Base-by-base conservation (phyloP, 1,140 invertebrate species). In the Parapsyche elsis region DNA sequence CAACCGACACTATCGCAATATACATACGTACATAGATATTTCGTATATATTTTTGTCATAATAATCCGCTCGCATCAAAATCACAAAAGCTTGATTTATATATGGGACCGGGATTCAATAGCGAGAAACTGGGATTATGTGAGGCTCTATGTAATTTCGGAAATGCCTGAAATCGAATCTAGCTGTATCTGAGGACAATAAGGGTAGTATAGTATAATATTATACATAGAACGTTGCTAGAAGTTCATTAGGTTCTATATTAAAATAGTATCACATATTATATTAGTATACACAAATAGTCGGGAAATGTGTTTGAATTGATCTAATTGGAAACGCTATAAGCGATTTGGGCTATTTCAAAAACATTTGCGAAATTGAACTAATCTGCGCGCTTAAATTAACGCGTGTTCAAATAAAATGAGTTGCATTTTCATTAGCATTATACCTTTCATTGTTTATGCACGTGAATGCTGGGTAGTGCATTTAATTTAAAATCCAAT, bases 31-130 rank as follows among this genome's bases (percentile, higher is more conserved):
- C 10, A 57, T 21, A 57, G 53, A 2, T 16, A 57, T 1, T 57
- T 57, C 1, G 19, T 16, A 38, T 38, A 38, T 16, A 57, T 57
- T 57, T 57, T 57, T 57, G 19, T 57, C 19, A n/a, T n/a, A 57
- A 21, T 57, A 57, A 57, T 57, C 53, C 53, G 14, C 53, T 57
- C 14, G 53, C 19, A 57, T 16, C 19, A 57, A 57, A n/a, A 57
- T 30, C 64, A 70, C 64, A 70, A 30, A 70, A 26, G 64, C 64
- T 30, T 70, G 64, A 70, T 70, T 70, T 70, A 70, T 70, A 30
- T 23, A 38, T 38, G 30, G 30, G 64, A 7, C 24, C 19, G 12
- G 23, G 23, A 70, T 70, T 70, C 64, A 70, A 30, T 70, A 19
- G 21, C 64, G 53, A 57, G 14, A 26, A 38, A 38, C 30, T 38